Conservation (phyloP, 2,888 invertebrate genomes). For the Stenolophus ochropezus region DNA sequence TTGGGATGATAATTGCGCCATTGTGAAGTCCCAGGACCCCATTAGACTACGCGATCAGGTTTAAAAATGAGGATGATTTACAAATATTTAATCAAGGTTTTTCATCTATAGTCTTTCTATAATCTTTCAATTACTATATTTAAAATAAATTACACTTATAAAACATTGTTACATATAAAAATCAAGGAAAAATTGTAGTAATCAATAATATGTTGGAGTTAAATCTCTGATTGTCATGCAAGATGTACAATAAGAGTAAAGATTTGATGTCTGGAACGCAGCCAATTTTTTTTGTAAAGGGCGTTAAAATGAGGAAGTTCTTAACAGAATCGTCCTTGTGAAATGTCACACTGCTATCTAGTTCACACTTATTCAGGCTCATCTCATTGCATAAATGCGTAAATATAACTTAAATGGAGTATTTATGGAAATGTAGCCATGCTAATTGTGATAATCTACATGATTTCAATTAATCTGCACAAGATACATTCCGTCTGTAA, state of each 20-base stretch:
- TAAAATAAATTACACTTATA: no score
- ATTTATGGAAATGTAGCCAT: conserved; percentile 12
- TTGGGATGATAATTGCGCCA: conserved; percentile 61
- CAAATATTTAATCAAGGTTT: no score
- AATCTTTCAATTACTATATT: no score
- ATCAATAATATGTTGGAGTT: not conserved
- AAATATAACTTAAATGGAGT: conserved; percentile 18
- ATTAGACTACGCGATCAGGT: not conserved
- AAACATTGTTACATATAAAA: no score
- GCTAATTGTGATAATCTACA: not conserved
- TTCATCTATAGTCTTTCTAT: no score
- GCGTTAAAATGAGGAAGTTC: conserved; percentile 52
- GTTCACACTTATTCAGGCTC: conserved; percentile 7
- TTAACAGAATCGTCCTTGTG: conserved; percentile 42
- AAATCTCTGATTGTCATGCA: not conserved
- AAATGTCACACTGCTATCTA: conserved; percentile 38
- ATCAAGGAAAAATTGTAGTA: no score
- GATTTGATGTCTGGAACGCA: conserved; percentile 4
- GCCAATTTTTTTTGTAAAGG: conserved; percentile 50
- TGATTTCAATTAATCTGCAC: conserved; percentile 5
- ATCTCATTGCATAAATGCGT: conserved; percentile 28
- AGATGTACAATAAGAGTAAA: not conserved
- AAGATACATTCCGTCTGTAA: not conserved
- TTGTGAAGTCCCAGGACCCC: conserved; percentile 55
- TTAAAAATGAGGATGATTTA: not conserved